Evolutionary conservation across 2,888 invertebrate species (phyloP), one percentile per base, ranked within the genome.

Genomic region (Anaspis maculata): DNA sequence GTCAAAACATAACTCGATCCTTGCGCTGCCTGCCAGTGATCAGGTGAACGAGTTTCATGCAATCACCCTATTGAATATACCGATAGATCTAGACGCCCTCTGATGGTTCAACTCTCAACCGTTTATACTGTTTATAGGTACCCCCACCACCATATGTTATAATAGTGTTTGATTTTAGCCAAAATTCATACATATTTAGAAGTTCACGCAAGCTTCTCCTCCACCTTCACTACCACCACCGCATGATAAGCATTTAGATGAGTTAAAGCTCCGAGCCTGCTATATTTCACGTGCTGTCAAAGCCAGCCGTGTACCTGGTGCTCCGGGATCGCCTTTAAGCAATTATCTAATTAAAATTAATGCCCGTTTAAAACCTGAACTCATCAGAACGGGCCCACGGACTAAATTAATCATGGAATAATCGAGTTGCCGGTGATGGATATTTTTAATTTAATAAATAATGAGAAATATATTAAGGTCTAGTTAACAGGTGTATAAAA

Each of bases 331-430:
- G 56, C 57, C 62, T 61, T 57, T 56, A 54, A 63, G 61, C 64
- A 65, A 64, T 65, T 65, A 64, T 61, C 62, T 61, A 62, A 63
- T 63, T 62, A 63, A 64, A 62, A 62, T 64, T 64, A 63, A 64
- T 63, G 60, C 53, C 57, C 60, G 56, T 62, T 63, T 62, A 61
- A 62, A 61, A 59, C 56, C 52, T 50, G 55, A 61, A 61, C 62
- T 64, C 63, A 63, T 64, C 64, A 62, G 51, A 57, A 50, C 47
- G 43, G 45, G 51, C 59, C 59, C 54, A 54, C 56, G 55, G 54
- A 56, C 58, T 51, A 59, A 59, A 64, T 63, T 64, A 63, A 63
- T 63, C 63, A 63, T 51, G 51, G 55, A 58, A 55, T 61, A 62
- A 62, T 61, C 60, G 60, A 60, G 57, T 57, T 56, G 46, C 46